Conservation (phyloP, 2,888 invertebrate species). For the Apamea epomidion region DNA sequence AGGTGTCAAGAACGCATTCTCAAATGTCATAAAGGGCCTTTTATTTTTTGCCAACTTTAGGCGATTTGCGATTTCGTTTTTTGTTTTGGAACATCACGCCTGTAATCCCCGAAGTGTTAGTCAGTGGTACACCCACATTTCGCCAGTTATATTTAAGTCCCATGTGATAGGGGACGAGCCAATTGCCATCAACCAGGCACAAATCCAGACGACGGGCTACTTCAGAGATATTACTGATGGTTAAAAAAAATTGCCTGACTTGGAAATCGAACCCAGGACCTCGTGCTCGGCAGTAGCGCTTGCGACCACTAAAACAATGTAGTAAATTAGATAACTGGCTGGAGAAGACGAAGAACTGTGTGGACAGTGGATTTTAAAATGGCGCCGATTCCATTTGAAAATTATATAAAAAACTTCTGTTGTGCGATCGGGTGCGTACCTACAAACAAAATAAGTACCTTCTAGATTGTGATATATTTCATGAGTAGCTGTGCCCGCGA, state of each 20-base stretch:
- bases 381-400: neutral
- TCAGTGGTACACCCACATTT: neutral
- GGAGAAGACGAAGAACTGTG: too few relatives aligned
- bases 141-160: neutral
- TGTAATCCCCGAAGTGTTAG: neutral
- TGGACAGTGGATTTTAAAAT: too few relatives aligned
- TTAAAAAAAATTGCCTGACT: neutral
- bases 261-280: neutral
- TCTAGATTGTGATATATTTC: neutral
- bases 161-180: neutral
- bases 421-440: neutral
- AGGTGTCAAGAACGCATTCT: too few relatives aligned
- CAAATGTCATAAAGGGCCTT: too few relatives aligned
- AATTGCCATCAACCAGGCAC: neutral
- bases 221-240: neutral
- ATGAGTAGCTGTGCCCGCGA: too few relatives aligned
- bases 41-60: too few relatives aligned
- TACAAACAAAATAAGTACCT: neutral
- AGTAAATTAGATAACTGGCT: too few relatives aligned
- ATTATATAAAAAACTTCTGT: constrained; percentile 30
- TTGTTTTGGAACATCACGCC: neutral
- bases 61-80: neutral
- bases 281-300: too few relatives aligned
- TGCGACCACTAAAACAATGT: too few relatives aligned
- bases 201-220: neutral